These are phyloP conservation scores for Syrista parreyssii DNA, from an alignment of 2,888 invertebrate genomes.

Conservation along the genomic window DNA sequence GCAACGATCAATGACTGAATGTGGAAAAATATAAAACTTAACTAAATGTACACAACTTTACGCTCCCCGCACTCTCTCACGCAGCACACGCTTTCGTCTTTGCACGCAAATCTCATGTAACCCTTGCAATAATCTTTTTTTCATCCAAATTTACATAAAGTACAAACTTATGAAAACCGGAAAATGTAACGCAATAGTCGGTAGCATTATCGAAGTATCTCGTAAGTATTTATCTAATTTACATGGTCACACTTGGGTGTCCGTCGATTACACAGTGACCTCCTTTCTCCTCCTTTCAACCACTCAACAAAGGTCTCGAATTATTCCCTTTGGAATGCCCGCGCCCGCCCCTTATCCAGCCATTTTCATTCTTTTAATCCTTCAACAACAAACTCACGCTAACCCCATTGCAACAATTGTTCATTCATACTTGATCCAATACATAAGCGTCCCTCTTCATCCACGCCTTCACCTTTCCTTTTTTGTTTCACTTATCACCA, in stretches of 20 bases:
- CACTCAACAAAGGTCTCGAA: neutral
- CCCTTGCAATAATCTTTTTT: conserved; percentile 24
- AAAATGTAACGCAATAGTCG: conserved; percentile 59
- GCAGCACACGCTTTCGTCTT: conserved; percentile 24
- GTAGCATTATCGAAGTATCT: conserved; percentile 50
- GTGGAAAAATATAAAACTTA: conserved; percentile 66
- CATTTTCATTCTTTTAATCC: neutral
- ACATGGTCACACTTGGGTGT: conserved; percentile 61
- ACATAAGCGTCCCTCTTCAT: neutral
- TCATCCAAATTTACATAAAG: conserved; percentile 63
- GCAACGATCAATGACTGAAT: conserved; percentile 63
- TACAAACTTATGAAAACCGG: conserved; percentile 65
- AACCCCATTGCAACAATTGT: neutral
- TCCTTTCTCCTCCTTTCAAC: neutral
- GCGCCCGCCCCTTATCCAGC: conserved; percentile 34
- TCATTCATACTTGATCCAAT: neutral
- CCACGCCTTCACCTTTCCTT: neutral
- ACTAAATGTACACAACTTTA: conserved; percentile 62
- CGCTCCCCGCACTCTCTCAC: conserved; percentile 27
- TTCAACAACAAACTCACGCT: neutral
- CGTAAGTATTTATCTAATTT: conserved; percentile 56
- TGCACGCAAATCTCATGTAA: conserved; percentile 31
- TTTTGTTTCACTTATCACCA: neutral
- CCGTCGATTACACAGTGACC: conserved; percentile 48
- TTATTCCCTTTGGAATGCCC: conserved; percentile 46